A percentile compares a stretch with the other conserved stretches of the same genome.
These are phyloP conservation scores for Brienomyrus longianalis DNA, from an alignment of 2,113 vertebrate genomes.

Conservation along the genomic window DNA sequence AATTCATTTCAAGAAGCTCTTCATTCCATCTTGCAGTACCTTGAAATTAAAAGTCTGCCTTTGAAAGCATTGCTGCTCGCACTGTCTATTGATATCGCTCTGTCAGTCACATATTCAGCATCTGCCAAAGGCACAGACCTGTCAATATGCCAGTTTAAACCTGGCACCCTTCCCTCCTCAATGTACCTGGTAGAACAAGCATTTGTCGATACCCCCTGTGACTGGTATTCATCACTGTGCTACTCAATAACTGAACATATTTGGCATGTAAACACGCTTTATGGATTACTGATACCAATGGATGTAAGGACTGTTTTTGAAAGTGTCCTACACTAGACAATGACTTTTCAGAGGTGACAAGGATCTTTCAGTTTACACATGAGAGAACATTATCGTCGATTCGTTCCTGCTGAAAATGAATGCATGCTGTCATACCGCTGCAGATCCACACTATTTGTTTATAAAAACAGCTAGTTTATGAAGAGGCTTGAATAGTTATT, in stretches of 20 bases:
- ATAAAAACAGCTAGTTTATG: not conserved
- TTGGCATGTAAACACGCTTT: slow-evolving; percentile 15
- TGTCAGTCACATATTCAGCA: slow-evolving; percentile 36
- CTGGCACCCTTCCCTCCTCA: slow-evolving; percentile 38
- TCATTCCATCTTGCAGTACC: not conserved
- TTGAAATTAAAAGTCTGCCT: slow-evolving; percentile 16
- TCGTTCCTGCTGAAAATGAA: not conserved
- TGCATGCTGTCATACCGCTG: no score
- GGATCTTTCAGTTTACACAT: not conserved
- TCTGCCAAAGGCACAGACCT: slow-evolving; percentile 36
- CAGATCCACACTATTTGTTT: not conserved
- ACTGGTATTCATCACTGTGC: slow-evolving; percentile 38
- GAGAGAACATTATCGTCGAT: not conserved
- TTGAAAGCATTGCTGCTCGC: slow-evolving; percentile 31
- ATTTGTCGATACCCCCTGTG: slow-evolving; percentile 36
- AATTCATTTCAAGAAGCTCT: not conserved
- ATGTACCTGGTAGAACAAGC: slow-evolving; percentile 30
- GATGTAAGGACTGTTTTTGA: slow-evolving; percentile 11
- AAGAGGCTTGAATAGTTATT: not conserved
- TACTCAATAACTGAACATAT: slow-evolving; percentile 23
- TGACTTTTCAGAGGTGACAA: not conserved
- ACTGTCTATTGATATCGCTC: slow-evolving; percentile 36
- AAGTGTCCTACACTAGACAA: slow-evolving; percentile 13
- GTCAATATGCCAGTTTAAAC: slow-evolving; percentile 41
- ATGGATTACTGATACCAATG: slow-evolving; percentile 12